phyloP scores from a whole-genome alignment of 2,113 vertebrate genomes.

The Mormoops blainvillei region DNA sequence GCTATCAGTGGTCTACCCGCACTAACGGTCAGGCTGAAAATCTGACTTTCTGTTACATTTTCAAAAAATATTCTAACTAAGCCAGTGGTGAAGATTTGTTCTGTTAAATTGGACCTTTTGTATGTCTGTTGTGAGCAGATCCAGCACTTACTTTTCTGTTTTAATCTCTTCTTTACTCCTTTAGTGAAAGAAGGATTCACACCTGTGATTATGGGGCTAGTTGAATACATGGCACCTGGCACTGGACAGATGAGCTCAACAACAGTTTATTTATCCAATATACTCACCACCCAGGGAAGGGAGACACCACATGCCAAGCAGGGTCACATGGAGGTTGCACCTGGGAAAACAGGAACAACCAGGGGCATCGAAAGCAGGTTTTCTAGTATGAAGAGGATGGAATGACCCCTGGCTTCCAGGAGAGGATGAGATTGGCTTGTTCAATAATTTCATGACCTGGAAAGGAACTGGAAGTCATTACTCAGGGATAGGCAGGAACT shows the following conservation, averaged over 20 bases:
- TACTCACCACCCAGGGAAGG: neutral
- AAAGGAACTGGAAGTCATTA: neutral
- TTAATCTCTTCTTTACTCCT: neutral
- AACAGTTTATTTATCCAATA: neutral
- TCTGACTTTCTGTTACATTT: neutral
- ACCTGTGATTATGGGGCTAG: neutral
- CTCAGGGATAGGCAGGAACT: neutral
- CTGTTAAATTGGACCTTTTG: neutral
- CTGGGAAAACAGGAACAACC: neutral
- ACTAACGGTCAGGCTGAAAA: neutral
- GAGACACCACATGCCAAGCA: neutral
- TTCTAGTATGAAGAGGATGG: neutral
- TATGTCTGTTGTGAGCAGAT: neutral
- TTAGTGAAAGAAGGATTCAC: neutral
- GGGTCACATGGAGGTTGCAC: neutral
- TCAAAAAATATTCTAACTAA: neutral
- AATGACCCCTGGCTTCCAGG: neutral
- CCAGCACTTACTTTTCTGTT: neutral
- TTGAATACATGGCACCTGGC: neutral
- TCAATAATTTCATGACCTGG: neutral
- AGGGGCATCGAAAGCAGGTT: neutral
- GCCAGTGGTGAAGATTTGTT: neutral
- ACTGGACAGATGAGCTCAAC: neutral
- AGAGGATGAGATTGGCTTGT: neutral
- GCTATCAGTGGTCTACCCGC: neutral